A percentile compares a stretch with the other conserved stretches of the same genome.
These are phyloP conservation scores for Leuctra nigra DNA, from an alignment of 2,888 invertebrate species.

Conservation along the genomic window DNA sequence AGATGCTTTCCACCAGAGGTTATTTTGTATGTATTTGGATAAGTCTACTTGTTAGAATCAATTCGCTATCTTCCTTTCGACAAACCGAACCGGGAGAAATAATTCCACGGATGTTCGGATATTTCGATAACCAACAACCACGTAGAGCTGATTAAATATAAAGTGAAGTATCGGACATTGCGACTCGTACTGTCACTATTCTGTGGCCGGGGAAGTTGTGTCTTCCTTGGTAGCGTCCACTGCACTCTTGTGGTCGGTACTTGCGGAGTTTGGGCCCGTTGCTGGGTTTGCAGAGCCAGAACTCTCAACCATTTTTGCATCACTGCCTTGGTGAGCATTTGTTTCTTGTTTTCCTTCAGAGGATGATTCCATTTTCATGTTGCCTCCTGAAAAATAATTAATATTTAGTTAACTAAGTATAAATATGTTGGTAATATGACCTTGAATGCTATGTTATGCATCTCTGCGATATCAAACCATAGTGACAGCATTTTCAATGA, in stretches of 20 bases:
- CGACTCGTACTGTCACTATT: no score
- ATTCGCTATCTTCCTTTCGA: background rate
- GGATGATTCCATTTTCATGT: slow-evolving; percentile 25
- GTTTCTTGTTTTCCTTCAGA: slow-evolving; percentile 24
- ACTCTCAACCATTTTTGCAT: slow-evolving; percentile 21
- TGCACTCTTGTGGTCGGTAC: slow-evolving; percentile 12
- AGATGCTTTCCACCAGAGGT: no score
- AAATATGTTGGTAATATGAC: background rate
- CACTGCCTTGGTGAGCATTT: slow-evolving; percentile 7
- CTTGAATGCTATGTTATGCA: no score
- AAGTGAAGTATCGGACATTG: no score
- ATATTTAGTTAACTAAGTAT: background rate
- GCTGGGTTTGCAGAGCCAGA: slow-evolving; percentile 2
- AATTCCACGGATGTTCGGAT: no score
- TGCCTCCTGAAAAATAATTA: slow-evolving; percentile 13
- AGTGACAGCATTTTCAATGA: no score
- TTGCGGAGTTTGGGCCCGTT: slow-evolving; percentile 18
- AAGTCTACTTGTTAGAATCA: background rate
- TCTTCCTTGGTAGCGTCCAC: slow-evolving; percentile 23
- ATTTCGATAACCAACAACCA: no score
- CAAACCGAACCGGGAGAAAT: no score
- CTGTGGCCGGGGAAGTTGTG: slow-evolving; percentile 15
- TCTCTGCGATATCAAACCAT: no score
- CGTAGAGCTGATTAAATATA: no score
- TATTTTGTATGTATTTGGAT: no score